Percentiles rank a stretch among this genome's conserved stretches.
Conservation (phyloP, 1,140 invertebrate genomes). For the Radopholus similis region DNA sequence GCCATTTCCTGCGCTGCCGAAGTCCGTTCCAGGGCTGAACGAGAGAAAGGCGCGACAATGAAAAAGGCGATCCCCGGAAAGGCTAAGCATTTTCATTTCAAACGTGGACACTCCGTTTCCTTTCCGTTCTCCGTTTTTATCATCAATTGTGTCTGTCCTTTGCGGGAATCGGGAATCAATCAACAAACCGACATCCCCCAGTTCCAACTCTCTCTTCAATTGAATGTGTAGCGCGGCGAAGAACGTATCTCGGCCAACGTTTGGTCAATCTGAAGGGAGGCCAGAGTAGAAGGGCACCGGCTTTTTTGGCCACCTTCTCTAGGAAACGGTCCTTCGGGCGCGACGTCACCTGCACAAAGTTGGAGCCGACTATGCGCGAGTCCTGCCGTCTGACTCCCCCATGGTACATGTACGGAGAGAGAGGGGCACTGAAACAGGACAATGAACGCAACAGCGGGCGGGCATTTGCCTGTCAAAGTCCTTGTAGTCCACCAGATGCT, state of each 20-base stretch:
- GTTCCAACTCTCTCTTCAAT: neutral
- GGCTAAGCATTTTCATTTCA: neutral
- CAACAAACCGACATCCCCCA: neutral
- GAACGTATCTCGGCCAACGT: slow-evolving; percentile 46
- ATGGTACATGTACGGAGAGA: slow-evolving; percentile 47
- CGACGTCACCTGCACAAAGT: slow-evolving; percentile 49
- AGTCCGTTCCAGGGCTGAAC: neutral
- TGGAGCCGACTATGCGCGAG: slow-evolving; percentile 48
- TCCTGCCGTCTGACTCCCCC: slow-evolving; percentile 29
- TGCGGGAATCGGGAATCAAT: neutral
- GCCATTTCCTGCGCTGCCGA: neutral
- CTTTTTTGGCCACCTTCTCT: slow-evolving; percentile 29
- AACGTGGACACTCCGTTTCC: neutral
- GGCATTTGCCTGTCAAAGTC: slow-evolving; percentile 36
- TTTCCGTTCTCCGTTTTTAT: neutral
- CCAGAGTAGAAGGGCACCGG: neutral
- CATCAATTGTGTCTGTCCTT: neutral
- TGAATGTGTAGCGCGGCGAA: slow-evolving; percentile 26
- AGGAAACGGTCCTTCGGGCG: slow-evolving; percentile 41
- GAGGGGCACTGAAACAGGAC: slow-evolving; percentile 32
- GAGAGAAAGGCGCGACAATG: neutral
- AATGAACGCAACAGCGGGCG: neutral
- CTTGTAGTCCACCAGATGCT: slow-evolving; percentile 44
- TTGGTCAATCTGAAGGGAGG: slow-evolving; percentile 30
- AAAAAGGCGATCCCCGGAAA: neutral